Evolutionary conservation across 2,113 vertebrate genomes (phyloP), one percentile per base, ranked within the genome.

Genomic region (Salvator merianae): DNA sequence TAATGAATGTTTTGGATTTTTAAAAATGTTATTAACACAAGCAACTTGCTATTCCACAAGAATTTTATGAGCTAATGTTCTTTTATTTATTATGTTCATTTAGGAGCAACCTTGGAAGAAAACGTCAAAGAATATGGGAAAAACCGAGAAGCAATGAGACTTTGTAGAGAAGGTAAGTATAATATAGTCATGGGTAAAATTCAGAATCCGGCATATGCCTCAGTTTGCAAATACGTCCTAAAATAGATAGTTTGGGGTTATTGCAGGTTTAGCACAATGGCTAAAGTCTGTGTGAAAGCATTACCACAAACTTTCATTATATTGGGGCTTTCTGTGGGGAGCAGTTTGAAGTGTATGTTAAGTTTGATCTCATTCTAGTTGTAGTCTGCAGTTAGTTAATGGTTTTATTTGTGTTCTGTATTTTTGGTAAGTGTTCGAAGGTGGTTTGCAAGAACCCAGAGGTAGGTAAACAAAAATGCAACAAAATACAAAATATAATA

Each of bases 51-150:
- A 0, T 38, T 28, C 26, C 1, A 66, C 10, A 88, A 28, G 75
- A 38, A 43, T 18, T 55, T 83, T 36, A 0, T 28, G 73, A 12
- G 88, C 20, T 91, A 80, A 85, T 77, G 50, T 81, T 90, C 86
- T 90, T 95, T 92, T 90, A 86, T 82, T 38, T 78, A 62, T 71
- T 24, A 32, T 18, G 4, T 43, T 62, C n/a, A 68, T 26, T 93
- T 95, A 98, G 98, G 98, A 96, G 95, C 97, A 91, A 98, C 98
- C 91, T 96, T 96, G 95, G 98, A 99, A 91, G 98, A 99, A 98
- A 99, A 96, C 98, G 98, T 97, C 90, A 99, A 99, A 97, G 98
- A 99, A 95, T 98, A 97, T 26, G 98, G 97, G 93, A 98, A 97
- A 95, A 98, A 97, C 95, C 97, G 97, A 92, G 99, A 99, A 98